Percentiles rank a stretch among this genome's conserved stretches.
Evolutionary conservation across 2,888 invertebrate species (phyloP).

Genomic region (Atherix ibis): DNA sequence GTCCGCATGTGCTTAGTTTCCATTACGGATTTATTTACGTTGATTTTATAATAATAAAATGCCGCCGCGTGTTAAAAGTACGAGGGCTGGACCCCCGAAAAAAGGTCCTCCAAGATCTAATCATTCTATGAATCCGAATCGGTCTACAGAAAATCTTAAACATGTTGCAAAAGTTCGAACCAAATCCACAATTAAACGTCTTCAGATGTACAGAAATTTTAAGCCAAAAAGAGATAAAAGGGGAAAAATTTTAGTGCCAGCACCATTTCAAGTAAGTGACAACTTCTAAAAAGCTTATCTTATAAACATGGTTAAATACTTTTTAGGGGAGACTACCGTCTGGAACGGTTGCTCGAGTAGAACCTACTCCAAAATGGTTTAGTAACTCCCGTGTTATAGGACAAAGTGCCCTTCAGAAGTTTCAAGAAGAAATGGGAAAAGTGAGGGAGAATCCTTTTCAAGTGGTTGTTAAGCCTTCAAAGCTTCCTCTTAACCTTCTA

Average conservation of each 20-base stretch:
- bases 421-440: constrained; percentile 87
- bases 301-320: neutral
- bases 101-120: constrained; percentile 72
- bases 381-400: constrained; percentile 95
- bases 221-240: constrained; percentile 81
- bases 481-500: constrained; percentile 81
- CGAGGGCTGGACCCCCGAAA: constrained; percentile 59
- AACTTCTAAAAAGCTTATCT: constrained; percentile 10
- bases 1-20: too few species aligned
- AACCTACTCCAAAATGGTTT: constrained; percentile 98
- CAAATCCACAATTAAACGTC: constrained; percentile 83
- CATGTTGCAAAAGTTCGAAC: constrained; percentile 75
- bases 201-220: constrained; percentile 97
- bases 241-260: constrained; percentile 84
- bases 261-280: constrained; percentile 68
- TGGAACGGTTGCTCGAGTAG: constrained; percentile 85
- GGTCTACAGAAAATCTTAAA: constrained; percentile 59
- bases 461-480: constrained; percentile 92
- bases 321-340: constrained; percentile 56
- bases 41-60: constrained; percentile 29
- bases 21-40: neutral
- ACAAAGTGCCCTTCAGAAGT: constrained; percentile 75
- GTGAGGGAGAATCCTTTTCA: constrained; percentile 93
- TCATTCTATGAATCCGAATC: constrained; percentile 92
- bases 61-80: constrained; percentile 62